Evolutionary conservation across 1,140 invertebrate species (phyloP).

Genomic region (Forficula auricularia): DNA sequence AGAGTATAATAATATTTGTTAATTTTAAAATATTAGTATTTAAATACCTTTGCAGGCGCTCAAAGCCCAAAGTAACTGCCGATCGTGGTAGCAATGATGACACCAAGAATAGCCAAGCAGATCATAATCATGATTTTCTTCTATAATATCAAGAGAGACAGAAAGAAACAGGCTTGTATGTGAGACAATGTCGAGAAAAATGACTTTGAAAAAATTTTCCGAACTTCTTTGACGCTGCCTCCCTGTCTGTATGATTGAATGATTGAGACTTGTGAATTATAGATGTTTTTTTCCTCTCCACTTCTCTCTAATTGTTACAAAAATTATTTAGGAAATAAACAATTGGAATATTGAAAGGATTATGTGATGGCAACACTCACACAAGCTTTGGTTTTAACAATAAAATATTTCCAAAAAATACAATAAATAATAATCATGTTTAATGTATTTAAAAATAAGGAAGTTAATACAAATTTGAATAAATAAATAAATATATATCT

Average conservation of each 20-base stretch:
- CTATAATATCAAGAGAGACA: conserved; percentile 49
- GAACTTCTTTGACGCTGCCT: conserved; percentile 3
- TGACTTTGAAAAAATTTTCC: conserved; percentile 2
- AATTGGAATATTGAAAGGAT: neutral
- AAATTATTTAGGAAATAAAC: too few relatives aligned
- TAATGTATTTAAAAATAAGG: neutral
- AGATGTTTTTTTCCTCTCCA: conserved; percentile 17
- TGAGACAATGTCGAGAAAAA: conserved; percentile 17
- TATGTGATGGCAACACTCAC: neutral
- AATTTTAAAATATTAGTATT: too few relatives aligned
- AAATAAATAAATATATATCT: neutral
- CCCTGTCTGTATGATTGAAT: conserved; percentile 1
- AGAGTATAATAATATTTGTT: too few relatives aligned
- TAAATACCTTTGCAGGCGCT: too few relatives aligned
- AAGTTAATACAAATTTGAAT: neutral
- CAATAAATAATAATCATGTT: neutral
- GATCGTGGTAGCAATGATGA: conserved; percentile 60
- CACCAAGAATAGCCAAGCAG: conserved; percentile 76
- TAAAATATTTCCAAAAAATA: neutral
- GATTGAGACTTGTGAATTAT: conserved; percentile 8
- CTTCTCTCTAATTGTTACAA: conserved; percentile 3
- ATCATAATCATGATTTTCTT: conserved; percentile 99
- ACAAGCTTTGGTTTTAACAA: neutral
- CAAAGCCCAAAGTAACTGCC: conserved; percentile 44
- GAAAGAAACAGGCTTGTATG: conserved; percentile 11